Base-by-base conservation (phyloP, 2,113 vertebrate species). In the Elgaria multicarinata region DNA sequence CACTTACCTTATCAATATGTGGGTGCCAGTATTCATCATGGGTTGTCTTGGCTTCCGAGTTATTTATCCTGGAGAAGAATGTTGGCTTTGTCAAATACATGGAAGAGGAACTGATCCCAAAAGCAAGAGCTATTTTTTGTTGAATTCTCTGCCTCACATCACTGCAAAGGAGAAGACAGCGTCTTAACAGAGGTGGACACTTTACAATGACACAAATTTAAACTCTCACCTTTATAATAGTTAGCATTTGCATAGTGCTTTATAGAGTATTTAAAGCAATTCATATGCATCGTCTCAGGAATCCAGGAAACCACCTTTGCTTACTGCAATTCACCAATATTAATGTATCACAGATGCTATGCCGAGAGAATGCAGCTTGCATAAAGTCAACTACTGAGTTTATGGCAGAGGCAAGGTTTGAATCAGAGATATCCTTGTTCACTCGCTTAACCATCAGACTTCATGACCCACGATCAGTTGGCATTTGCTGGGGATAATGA, bases 1-100 rank as follows among this genome's bases (percentile, higher is more conserved):
- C 62, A 22, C 93, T 88, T 94, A 99, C 99, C 98, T 99, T 99
- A 95, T 99, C 99, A 33, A 99, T 97, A 0, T 99, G 99, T 0
- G 98, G 98, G 83, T 99, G 99, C 99, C 99, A 99, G 95, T 99
- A 99, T 88, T 99, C 99, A 2, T 99, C 99, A 0, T 99, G 99
- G 0, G 98, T 95, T 0, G 98, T 99, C 92, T 96, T 98, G 83
- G 99, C 99, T 8, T 55, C 95, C 0, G 98, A 98, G 97, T 94
- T 98, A 96, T 99, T 99, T 95, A 99, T 99, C 46, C 98, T 98
- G 10, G 99, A 99, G 97, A 99, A 99, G 97, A 99, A 99, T 0
- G 99, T 99, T 83, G 99, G 99, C 94, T 99, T 99, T 6, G 99
- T 99, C 92, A 99, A 98, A 96, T 98, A 96, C 96, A 99, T 91